A percentile compares a stretch with the other conserved stretches of the same genome.
phyloP scores from a whole-genome alignment of 2,113 vertebrate species.

The Tor tambroides region DNA sequence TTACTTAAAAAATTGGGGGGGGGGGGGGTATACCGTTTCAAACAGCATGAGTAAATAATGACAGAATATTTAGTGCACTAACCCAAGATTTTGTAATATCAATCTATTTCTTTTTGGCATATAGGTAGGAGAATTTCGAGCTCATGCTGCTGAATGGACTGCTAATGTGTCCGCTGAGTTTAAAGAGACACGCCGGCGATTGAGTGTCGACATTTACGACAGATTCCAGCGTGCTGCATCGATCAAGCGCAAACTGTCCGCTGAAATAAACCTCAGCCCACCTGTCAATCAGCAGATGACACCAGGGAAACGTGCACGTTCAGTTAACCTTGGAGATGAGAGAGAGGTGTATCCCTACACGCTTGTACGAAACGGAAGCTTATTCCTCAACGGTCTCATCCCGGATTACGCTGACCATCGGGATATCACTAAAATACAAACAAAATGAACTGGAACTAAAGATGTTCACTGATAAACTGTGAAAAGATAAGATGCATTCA shows the following conservation, averaged over 20 bases:
- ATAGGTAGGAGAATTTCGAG: constrained; percentile 98
- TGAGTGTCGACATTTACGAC: constrained; percentile 98
- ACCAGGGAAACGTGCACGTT: constrained; percentile 90
- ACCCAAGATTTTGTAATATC: not conserved
- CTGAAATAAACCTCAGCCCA: constrained; percentile 86
- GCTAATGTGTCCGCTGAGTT: constrained; percentile 97
- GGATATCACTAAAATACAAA: constrained; percentile 88
- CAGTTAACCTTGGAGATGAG: constrained; percentile 85
- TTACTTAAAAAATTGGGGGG: too few relatives aligned
- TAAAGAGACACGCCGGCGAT: constrained; percentile 93
- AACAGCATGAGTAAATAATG: not conserved
- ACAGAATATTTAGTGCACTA: not conserved
- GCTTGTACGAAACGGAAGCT: constrained; percentile 86
- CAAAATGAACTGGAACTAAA: constrained; percentile 77
- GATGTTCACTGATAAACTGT: constrained; percentile 47
- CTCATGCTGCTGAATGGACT: constrained; percentile 96
- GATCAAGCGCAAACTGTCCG: constrained; percentile 95
- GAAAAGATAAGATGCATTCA: not conserved
- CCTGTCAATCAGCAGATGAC: constrained; percentile 87
- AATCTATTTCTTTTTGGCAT: not conserved
- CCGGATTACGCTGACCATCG: constrained; percentile 85
- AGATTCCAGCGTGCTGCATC: constrained; percentile 96
- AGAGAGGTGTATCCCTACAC: constrained; percentile 77
- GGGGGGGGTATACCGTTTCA: too few relatives aligned
- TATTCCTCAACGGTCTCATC: constrained; percentile 96